Evolutionary conservation across 2,888 invertebrate species (phyloP), one percentile per base, ranked within the genome.

Genomic region (Drosophila recens): DNA sequence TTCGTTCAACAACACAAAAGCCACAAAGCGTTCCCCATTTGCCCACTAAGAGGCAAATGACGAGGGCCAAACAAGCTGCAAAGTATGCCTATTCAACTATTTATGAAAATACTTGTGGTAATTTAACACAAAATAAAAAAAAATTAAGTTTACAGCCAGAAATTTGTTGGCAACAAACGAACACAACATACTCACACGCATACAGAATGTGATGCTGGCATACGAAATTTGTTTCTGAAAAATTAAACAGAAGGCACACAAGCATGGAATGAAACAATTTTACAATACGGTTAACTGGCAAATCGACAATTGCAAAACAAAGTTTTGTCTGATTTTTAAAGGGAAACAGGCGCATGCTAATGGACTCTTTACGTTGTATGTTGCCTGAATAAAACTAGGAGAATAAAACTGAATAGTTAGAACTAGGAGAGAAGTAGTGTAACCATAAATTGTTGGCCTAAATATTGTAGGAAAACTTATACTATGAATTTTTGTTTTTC

Each of bases 81-180:
- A 82, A 72, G 70, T 77, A 69, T 68, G 72, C 76, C 79, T 83
- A 78, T 81, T 81, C 76, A 88, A 83, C 73, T 83, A 86, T 86
- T 86, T 83, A 86, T 86, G 83, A 86, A 86, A 87, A 87, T 86
- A 81, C 78, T 81, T 81, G 86, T 57, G 86, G 86, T 80, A 78
- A 75, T 86, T 85, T 76, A 54, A 11, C 56, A 33, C 30, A 17
- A 45, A 64, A 62, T 52, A 61, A 51, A 30, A 43, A 43, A 34
- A 52, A 42, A 30, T 23, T 71, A 75, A 71, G 42, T 65, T 62
- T 75, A 61, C 53, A 13, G 51, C 9, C 27, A 20, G 45, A 58
- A 38, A 64, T 27, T 27, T 67, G 67, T 67, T 40, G 43, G 46
- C 61, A 45, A 38, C 62, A 59, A 40, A 45, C 51, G 45, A 10